Base-by-base conservation (phyloP, 2,113 vertebrate genomes). In the Poeciliopsis turrubarensis region DNA sequence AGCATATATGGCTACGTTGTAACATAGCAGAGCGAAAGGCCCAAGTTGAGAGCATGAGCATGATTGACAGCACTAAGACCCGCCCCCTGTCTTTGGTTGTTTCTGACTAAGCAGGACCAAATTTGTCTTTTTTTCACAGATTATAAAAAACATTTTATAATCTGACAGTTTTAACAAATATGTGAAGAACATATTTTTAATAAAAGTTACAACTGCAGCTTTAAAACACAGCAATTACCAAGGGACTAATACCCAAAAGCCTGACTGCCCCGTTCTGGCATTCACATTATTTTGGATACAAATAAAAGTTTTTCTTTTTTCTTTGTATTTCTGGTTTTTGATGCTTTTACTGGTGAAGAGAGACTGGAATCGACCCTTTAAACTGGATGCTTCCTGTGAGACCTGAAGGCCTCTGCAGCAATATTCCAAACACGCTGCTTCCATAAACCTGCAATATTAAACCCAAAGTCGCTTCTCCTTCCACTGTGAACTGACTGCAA, bases 361-460 rank as follows among this genome's bases (percentile, higher is more conserved):
- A 73, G 75, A 77, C 70, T 31, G 65, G 86, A 71, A 27, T 5
- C 79, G 90, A 71, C 91, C 89, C 87, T 91, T 93, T 89, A 90
- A 92, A 72, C n/a, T 70, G 62, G 66, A 86, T 10, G 25, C 63
- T 78, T 34, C 71, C 73, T 78, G 72, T 65, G 68, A 70, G 79
- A 86, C 72, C 81, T 39, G 63, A 86, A 87, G 69, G 81, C 82
- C 82, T 88, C 80, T 19, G 86, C 91, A 90, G 87, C 87, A 85
- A 90, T 82, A 89, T 85, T 78, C 82, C 25, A 75, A 72, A 87
- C 68, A 27, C 4, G 75, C 85, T 91, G 88, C 91, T 79, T 89
- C 79, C 88, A 92, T 90, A 66, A 89, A 91, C 92, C 91, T 91
- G 92, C 91, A 92, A 91, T 93, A 93, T 84, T 78, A 72, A 89